Base-by-base conservation (phyloP, 2,888 invertebrate species). In the Hypolimnas misippus region DNA sequence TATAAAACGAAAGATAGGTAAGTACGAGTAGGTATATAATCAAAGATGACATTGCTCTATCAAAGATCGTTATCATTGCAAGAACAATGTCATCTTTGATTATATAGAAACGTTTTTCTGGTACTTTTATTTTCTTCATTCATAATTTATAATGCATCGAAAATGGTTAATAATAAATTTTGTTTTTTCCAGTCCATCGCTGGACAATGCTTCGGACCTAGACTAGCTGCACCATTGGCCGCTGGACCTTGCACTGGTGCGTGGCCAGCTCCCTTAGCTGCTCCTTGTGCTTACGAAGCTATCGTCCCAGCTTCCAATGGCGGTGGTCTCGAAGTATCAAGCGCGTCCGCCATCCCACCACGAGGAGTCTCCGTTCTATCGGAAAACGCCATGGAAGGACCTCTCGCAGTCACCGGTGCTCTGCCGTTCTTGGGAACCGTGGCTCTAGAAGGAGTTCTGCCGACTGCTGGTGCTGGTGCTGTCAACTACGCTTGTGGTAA, bases 351-450 rank as follows among this genome's bases (percentile, higher is more conserved):
- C 3, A 68, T 71, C 40, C 73, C 73, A 14, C 3, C 25, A 2
- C 69, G 44, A 50, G 76, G 78, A 57, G 62, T 78, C 12, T 63
- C 71, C 19, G 69, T 76, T 3, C 44, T 73, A 3, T 77, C 81
- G 49, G 77, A 79, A 51, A 82, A 79, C 59, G 68, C 69, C 3
- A 74, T 77, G 29, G 76, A 77, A 65, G 81, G 81, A 7, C 56
- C 70, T 35, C 35, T 80, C 3, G 53, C 60, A 17, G 73, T 76
- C 16, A 44, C 57, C n/a, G 79, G 78, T 38, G 66, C 73, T 38
- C 57, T 78, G 29, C 77, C 75, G 7, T 74, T 78, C 71, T 50
- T 75, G 21, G 75, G 76, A 2, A 67, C 76, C 14, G 81, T 80
- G 0, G 75, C 72, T 38, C 65, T 81, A 6, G 80, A 79, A 56